Evolutionary conservation across 2,797 vertebrate genomes (phyloP), one percentile per base, ranked within the genome.

Genomic region (Danio kyathit): DNA sequence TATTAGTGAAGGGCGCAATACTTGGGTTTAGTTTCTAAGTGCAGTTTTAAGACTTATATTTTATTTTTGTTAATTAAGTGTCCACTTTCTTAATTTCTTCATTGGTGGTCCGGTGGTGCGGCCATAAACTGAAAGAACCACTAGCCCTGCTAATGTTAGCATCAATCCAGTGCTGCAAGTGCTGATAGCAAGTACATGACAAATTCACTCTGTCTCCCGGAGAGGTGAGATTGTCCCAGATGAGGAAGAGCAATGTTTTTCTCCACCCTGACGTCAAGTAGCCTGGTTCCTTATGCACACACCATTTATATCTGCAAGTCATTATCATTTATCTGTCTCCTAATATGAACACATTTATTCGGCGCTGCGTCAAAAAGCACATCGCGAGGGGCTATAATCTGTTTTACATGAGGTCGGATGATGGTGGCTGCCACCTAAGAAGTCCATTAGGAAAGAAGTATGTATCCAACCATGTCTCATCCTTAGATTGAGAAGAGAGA

Each of bases 331-430:
- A 82, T 84, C 67, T 74, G 73, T 65, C 48, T 77, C 21, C 44
- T 83, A 80, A 82, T 72, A 84, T 82, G 64, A 83, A 76, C 81
- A 84, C 73, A 84, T 87, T 84, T 83, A 80, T 86, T 88, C 74
- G 0, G 64, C 56, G 65, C 74, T 77, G 61, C 69, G 82, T 81
- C 54, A 60, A 84, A 75, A 82, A 76, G 41, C 59, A 63, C 44
- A 63, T 79, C 41, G 57, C 51, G 21, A 41, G 63, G 51, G 74
- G 74, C 54, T 61, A 57, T 83, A 64, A 78, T 63, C 83, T 81
- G 66, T 71, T 86, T 83, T 81, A 80, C 76, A 76, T 14, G 43
- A 49, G 46, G 52, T 21, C 49, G 21, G 71, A 51, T 75, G 63
- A 81, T 76, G 46, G 56, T 40, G 46, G 44, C 46, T 79, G 76